phyloP scores from a whole-genome alignment of 2,888 invertebrate species.

The Plebejus anna region DNA sequence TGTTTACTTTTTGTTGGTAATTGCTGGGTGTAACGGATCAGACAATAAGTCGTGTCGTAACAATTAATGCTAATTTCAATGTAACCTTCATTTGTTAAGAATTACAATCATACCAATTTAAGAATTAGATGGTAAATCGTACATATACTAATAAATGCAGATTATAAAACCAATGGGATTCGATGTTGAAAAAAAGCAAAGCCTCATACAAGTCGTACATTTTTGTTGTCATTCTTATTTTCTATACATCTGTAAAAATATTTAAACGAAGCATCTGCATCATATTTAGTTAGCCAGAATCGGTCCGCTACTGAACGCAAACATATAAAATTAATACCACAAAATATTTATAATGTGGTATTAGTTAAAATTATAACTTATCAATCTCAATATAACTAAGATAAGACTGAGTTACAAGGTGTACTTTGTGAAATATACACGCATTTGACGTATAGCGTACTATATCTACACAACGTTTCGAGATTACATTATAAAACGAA shows the following conservation, averaged over 20 bases:
- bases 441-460: neutral
- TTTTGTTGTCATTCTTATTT: too few species aligned
- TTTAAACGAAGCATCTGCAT: too few species aligned
- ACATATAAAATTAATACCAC: too few species aligned
- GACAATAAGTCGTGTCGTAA: slow-evolving; percentile 11
- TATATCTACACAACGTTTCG: slow-evolving; percentile 29
- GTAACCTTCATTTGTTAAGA: slow-evolving; percentile 45
- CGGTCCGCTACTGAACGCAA: too few species aligned
- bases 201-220: too few species aligned
- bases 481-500: slow-evolving; percentile 55
- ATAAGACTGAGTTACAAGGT: neutral
- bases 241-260: too few species aligned
- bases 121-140: neutral
- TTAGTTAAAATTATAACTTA: too few species aligned
- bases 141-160: too few species aligned
- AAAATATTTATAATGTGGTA: too few species aligned
- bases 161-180: too few species aligned
- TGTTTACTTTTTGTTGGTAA: slow-evolving; percentile 22
- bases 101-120: slow-evolving; percentile 50
- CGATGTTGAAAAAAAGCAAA: too few species aligned
- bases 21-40: slow-evolving; percentile 29
- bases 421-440: neutral
- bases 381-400: neutral
- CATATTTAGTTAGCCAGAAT: too few species aligned
- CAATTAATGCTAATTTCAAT: neutral